Evolutionary conservation across 2,113 vertebrate species (phyloP).

Genomic region (Scytalopus superciliaris): DNA sequence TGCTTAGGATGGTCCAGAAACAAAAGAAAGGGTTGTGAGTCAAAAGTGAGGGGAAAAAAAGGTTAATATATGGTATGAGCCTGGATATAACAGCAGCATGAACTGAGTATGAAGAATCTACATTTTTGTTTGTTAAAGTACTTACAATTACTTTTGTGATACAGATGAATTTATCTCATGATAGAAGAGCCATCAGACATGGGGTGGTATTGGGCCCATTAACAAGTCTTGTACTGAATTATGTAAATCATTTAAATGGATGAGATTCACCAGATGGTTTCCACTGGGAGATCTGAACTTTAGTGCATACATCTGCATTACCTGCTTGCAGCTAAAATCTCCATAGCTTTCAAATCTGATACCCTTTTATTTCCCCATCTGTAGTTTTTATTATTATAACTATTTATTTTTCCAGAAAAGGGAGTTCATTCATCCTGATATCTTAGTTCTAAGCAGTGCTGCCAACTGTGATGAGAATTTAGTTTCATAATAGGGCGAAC

Average conservation of each 20-base stretch:
- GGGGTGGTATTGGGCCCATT: background rate
- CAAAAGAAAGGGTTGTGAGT: background rate
- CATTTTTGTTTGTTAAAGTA: background rate
- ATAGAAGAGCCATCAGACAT: background rate
- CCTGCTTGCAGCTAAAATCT: conserved; percentile 13
- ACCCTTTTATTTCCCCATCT: background rate
- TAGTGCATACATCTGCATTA: background rate
- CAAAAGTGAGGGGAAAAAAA: background rate
- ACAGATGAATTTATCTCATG: background rate
- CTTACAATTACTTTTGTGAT: background rate
- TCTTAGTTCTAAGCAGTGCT: background rate
- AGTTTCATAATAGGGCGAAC: background rate
- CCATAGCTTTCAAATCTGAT: background rate
- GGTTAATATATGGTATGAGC: background rate
- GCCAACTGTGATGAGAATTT: background rate
- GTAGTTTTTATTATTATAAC: background rate
- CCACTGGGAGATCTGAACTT: background rate
- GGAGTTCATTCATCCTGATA: background rate
- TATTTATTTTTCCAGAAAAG: conserved; percentile 6
- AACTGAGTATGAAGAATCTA: background rate
- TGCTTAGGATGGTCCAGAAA: background rate
- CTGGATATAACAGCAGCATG: background rate
- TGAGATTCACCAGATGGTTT: conserved; percentile 6
- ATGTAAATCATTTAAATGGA: conserved; percentile 23
- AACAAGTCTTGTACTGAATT: background rate